Conservation (phyloP, 2,113 vertebrate species). For the western clawed frog (Xenopus tropicalis) region UCB_Xtro_10.0 CM004450.2:101385501-101386000, state of each 20-base stretch:
- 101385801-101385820: slow-evolving; percentile 71
- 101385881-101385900: too few species aligned
- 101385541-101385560: slow-evolving; percentile 90
- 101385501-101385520: slow-evolving; percentile 87
- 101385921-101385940: too few species aligned
- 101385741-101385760: slow-evolving; percentile 96
- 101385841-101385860: too few species aligned
- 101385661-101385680: slow-evolving; percentile 85
- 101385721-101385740: slow-evolving; percentile 98
- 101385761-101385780: slow-evolving; percentile 85
- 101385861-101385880: too few species aligned
- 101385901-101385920: too few species aligned
- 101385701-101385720: slow-evolving; percentile 97
- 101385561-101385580: slow-evolving; percentile 92
- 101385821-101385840: too few species aligned
- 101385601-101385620: slow-evolving; percentile 86
- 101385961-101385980: too few species aligned
- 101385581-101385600: slow-evolving; percentile 82
- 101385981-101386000: too few species aligned
- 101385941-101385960: too few species aligned
- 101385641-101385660: slow-evolving; percentile 96
- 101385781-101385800: slow-evolving; percentile 85
- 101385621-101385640: slow-evolving; percentile 95
- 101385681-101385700: slow-evolving; percentile 91
- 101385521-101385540: slow-evolving; percentile 96